Evolutionary conservation across 2,113 vertebrate genomes (phyloP).

Genomic region (Cryptotis parvus): DNA sequence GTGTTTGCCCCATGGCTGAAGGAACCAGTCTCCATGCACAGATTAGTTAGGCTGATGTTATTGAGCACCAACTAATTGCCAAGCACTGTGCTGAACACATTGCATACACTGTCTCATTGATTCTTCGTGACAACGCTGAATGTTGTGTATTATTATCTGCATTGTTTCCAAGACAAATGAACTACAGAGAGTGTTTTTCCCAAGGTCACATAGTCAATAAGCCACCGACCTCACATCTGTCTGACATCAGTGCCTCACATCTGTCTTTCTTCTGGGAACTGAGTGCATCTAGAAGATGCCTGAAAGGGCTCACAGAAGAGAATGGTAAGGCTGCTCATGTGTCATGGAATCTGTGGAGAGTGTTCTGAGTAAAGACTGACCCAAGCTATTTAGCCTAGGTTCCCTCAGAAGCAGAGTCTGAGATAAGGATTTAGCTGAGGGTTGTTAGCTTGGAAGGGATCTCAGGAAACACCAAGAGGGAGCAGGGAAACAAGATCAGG

Average conservation of each 20-base stretch:
- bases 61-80: slow-evolving; percentile 64
- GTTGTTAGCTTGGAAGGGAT: background rate
- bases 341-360: background rate
- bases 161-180: slow-evolving; percentile 52
- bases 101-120: slow-evolving; percentile 40
- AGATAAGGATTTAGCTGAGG: background rate
- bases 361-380: background rate
- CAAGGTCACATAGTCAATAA: slow-evolving; percentile 44
- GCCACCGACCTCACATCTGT: background rate
- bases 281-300: background rate
- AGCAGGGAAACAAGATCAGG: background rate
- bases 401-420: slow-evolving; percentile 17
- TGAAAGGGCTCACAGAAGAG: slow-evolving; percentile 17
- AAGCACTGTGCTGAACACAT: background rate
- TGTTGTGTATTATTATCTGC: background rate
- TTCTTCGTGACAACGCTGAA: slow-evolving; percentile 29
- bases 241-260: background rate
- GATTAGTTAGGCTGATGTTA: background rate
- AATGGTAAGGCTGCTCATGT: background rate
- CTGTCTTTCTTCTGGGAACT: background rate
- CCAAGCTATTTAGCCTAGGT: background rate
- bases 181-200: slow-evolving; percentile 11
- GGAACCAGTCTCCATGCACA: background rate
- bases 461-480: background rate
- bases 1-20: background rate